Evolutionary conservation across 2,888 invertebrate genomes (phyloP), one percentile per base, ranked within the genome.

Genomic region (Xylota sylvarum): DNA sequence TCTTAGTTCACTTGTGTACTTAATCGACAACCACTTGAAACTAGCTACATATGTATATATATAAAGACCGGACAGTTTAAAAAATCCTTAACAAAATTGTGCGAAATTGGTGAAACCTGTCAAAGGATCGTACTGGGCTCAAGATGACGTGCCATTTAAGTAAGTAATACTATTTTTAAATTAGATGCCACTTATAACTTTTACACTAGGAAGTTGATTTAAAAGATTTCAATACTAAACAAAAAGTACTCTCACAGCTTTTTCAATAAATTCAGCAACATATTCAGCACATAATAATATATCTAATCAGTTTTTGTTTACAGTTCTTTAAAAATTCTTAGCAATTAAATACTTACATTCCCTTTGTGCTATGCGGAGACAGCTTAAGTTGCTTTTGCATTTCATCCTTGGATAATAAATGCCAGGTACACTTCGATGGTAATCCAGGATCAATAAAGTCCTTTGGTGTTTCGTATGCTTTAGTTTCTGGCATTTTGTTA

Each of bases 371-470:
- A 43, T 92, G 92, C 0, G 91, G 90, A 17, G 90, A 88, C 69
- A 89, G 87, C 23, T 55, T 91, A 89, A 40, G 89, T 90, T 48
- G 89, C 90, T 6, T 90, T 90, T 83, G 7, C 37, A 10, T 10
- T 37, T 37, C 37, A 7, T 37, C 37, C 23, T 23, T 37, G 37
- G 9, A 10, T 37, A 37, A 4, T 37, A 91, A 79, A 85, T 91
- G 90, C 92, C 92, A 92, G 72, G 90, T 91, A 78, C 92, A 92
- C 72, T 89, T 90, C 48, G 92, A 92, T 10, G 91, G 90, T 86
- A 87, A 62, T 12, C 91, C 90, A 40, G 92, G 92, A 90, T 91
- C 90, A 30, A 91, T 88, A 62, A 90, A 92, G 60, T 92, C 90
- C 80, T 89, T 88, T 64, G 89, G 90, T 23, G 89, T 67, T 81